These are phyloP conservation scores for Myotis planiceps DNA, from an alignment of 2,797 vertebrate species.

Conservation along the genomic window DNA sequence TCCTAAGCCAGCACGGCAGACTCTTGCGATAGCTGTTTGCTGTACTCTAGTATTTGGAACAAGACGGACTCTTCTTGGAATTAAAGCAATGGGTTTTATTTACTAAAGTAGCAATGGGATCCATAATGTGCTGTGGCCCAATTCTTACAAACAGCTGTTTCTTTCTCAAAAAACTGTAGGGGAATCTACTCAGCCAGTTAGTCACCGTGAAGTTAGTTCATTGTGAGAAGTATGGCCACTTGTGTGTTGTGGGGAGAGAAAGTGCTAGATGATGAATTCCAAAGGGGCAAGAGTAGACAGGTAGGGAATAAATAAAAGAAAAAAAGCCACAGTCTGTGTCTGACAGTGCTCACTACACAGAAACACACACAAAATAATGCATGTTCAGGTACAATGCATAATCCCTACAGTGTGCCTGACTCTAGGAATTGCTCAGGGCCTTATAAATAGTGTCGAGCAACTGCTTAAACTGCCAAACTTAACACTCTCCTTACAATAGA, in stretches of 20 bases:
- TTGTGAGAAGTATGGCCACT: neutral
- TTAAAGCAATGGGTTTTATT: neutral
- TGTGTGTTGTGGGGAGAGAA: neutral
- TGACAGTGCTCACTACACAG: neutral
- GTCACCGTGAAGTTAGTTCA: neutral
- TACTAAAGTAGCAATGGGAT: neutral
- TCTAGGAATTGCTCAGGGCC: neutral
- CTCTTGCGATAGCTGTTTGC: neutral
- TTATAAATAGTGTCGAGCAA: neutral
- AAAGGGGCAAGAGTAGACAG: neutral
- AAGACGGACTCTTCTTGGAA: neutral
- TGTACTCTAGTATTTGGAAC: neutral
- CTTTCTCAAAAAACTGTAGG: conserved; percentile 19
- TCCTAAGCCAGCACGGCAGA: neutral
- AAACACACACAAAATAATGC: neutral
- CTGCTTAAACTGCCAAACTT: neutral
- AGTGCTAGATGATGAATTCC: neutral
- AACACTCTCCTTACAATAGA: conserved; percentile 3
- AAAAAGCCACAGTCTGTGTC: neutral
- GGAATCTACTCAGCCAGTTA: neutral
- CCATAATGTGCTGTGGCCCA: neutral
- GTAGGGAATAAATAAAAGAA: neutral
- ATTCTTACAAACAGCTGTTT: neutral
- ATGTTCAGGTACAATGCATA: neutral
- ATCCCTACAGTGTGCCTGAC: neutral